Evolutionary conservation across 2,888 invertebrate genomes (phyloP).

Genomic region (Eledone cirrhosa): DNA sequence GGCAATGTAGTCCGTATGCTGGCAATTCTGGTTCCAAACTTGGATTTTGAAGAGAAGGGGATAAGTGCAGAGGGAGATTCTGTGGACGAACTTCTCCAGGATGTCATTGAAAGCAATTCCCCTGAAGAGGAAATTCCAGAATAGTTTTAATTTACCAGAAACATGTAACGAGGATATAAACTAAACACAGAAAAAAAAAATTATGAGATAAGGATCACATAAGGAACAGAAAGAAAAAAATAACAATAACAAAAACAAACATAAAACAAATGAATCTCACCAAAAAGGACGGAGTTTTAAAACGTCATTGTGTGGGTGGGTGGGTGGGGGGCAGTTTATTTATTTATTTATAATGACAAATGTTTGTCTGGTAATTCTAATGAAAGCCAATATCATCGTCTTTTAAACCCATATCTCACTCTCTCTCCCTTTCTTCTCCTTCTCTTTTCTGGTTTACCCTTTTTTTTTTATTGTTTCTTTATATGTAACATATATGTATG

Average conservation of each 20-base stretch:
- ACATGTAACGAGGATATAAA: too few relatives aligned
- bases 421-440: background rate
- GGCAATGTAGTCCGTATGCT: constrained; percentile 65
- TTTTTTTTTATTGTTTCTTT: background rate
- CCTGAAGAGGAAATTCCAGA: constrained; percentile 51
- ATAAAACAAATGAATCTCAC: background rate
- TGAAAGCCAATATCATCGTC: constrained; percentile 8
- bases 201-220: too few relatives aligned
- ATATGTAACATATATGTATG: background rate
- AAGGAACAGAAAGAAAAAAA: constrained; percentile 21
- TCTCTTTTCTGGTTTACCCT: constrained; percentile 13
- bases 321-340: background rate
- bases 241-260: constrained; percentile 4
- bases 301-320: background rate
- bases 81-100: constrained; percentile 63
- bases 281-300: background rate
- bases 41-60: constrained; percentile 64
- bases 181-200: background rate
- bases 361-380: background rate
- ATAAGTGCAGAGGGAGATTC: constrained; percentile 63
- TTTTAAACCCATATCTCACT: background rate
- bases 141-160: background rate
- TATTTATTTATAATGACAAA: constrained; percentile 19
- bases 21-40: constrained; percentile 63
- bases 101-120: constrained; percentile 64